Evolutionary conservation across 2,888 invertebrate genomes (phyloP).

Genomic region (Macropis europaea): DNA sequence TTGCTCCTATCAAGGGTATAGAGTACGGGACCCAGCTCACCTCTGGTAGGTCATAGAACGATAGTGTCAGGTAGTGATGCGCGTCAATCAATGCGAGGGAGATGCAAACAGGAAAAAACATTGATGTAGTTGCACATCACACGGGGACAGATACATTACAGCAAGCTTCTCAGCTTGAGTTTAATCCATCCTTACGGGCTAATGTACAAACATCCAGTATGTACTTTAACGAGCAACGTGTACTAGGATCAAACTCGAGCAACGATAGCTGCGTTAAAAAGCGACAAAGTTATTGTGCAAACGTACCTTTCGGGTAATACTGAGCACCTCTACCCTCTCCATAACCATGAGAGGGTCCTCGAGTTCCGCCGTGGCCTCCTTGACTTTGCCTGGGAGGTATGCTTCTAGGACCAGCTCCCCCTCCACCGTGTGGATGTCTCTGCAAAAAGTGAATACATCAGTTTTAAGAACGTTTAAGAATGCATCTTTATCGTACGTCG

Average conservation of each 20-base stretch:
- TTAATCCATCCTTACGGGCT: constrained; percentile 41
- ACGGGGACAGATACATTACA: constrained; percentile 48
- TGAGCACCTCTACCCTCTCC: constrained; percentile 86
- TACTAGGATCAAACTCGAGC: constrained; percentile 60
- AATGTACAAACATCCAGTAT: constrained; percentile 21
- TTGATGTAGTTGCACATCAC: constrained; percentile 75
- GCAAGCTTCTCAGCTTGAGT: constrained; percentile 59
- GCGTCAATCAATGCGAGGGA: constrained; percentile 77
- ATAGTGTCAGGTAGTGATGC: constrained; percentile 78
- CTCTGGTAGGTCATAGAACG: constrained; percentile 79
- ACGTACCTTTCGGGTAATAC: constrained; percentile 86
- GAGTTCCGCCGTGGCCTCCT: constrained; percentile 74
- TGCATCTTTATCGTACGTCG: background rate
- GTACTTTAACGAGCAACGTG: constrained; percentile 33
- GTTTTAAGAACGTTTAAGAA: background rate
- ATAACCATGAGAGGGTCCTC: constrained; percentile 85
- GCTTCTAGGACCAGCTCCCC: constrained; percentile 74
- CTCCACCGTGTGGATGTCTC: constrained; percentile 80
- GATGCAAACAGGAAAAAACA: constrained; percentile 79
- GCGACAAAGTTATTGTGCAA: background rate
- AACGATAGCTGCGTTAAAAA: constrained; percentile 43
- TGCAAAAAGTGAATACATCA: constrained; percentile 45
- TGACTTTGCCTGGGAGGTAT: constrained; percentile 72
- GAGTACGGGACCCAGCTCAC: constrained; percentile 77
- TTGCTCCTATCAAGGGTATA: constrained; percentile 71